phyloP scores from a whole-genome alignment of 1,140 invertebrate genomes.

The Streblospio benedicti region DNA sequence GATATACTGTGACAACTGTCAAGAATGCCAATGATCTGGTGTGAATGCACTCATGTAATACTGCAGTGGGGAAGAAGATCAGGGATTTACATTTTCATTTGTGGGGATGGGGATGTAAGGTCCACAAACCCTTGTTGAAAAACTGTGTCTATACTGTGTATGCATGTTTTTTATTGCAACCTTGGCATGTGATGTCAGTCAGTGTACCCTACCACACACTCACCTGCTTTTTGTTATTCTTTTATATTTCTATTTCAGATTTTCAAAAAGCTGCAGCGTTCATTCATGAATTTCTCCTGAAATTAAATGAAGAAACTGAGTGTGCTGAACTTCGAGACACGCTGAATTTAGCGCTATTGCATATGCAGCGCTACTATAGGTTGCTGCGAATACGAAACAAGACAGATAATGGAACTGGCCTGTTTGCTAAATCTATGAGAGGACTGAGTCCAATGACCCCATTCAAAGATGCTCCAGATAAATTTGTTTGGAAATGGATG shows the following conservation, averaged over 20 bases:
- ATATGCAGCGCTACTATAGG: slow-evolving; percentile 46
- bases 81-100: no score
- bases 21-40: no score
- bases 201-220: no score
- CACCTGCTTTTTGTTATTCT: no score
- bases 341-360: slow-evolving; percentile 41
- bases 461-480: slow-evolving; percentile 44
- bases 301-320: slow-evolving; percentile 43
- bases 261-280: slow-evolving; percentile 48
- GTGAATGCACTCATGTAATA: no score
- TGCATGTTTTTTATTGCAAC: no score
- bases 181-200: no score
- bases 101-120: no score
- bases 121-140: no score
- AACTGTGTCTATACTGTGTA: no score
- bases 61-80: no score
- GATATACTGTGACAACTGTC: no score
- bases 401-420: slow-evolving; percentile 19
- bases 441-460: slow-evolving; percentile 47
- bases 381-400: slow-evolving; percentile 30
- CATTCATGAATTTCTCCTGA: slow-evolving; percentile 46
- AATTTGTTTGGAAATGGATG: slow-evolving; percentile 46
- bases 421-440: slow-evolving; percentile 32
- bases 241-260: slow-evolving; percentile 30
- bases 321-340: slow-evolving; percentile 45